Percentiles rank a stretch among this genome's conserved stretches.
phyloP scores from a whole-genome alignment of 2,797 vertebrate genomes.

The Eutrigla gurnardus region DNA sequence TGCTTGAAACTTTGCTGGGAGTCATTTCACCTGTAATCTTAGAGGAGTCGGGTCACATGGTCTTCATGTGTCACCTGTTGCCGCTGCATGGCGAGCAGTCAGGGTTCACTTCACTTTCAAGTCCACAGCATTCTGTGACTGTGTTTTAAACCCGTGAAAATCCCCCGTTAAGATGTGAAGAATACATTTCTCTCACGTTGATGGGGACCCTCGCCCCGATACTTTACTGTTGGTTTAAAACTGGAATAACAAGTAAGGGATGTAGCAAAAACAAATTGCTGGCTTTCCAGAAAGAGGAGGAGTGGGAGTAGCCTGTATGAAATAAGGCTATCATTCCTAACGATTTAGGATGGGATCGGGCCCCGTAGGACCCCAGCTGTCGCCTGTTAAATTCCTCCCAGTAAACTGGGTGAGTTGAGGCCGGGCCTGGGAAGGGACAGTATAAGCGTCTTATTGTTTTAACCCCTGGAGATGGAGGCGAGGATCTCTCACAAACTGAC shows the following conservation, averaged over 20 bases:
- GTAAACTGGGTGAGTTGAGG: slow-evolving; percentile 72
- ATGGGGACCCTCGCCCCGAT: background rate
- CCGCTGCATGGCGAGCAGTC: background rate
- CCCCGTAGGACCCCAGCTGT: slow-evolving; percentile 75
- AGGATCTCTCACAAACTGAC: slow-evolving; percentile 44
- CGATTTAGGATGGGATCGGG: slow-evolving; percentile 74
- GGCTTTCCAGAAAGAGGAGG: slow-evolving; percentile 13
- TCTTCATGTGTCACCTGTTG: background rate
- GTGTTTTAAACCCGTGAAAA: slow-evolving; percentile 2
- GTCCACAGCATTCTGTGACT: background rate
- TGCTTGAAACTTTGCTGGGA: background rate
- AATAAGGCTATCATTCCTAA: slow-evolving; percentile 63
- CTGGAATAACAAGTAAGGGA: slow-evolving; percentile 29
- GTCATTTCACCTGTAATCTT: slow-evolving; percentile 35
- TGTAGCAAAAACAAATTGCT: background rate
- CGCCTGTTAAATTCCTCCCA: slow-evolving; percentile 78
- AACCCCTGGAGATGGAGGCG: slow-evolving; percentile 51
- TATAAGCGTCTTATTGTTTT: slow-evolving; percentile 77
- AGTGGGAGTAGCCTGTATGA: slow-evolving; percentile 33
- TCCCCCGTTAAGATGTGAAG: background rate
- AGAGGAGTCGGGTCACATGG: background rate
- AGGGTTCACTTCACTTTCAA: slow-evolving; percentile 28
- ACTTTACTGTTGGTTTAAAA: slow-evolving; percentile 34
- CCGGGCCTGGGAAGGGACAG: slow-evolving; percentile 69
- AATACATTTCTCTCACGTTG: background rate